Conservation (phyloP, 2,797 vertebrate genomes). For the Remorina albescens region DNA sequence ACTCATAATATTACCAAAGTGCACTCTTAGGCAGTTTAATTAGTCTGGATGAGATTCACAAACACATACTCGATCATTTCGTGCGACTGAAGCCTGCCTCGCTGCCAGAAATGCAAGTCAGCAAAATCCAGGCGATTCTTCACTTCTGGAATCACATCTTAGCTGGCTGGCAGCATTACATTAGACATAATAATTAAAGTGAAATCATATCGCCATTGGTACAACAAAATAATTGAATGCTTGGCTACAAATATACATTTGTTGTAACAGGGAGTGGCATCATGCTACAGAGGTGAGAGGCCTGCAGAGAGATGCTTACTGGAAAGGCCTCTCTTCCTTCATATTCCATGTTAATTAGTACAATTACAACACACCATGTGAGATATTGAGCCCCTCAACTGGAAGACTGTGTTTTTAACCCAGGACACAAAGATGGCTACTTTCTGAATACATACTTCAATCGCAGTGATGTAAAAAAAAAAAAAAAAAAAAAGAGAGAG, state of each 20-base stretch:
- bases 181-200: slow-evolving; percentile 28
- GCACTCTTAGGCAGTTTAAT: slow-evolving; percentile 14
- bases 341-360: slow-evolving; percentile 29
- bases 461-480: background rate
- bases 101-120: slow-evolving; percentile 44
- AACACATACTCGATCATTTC: slow-evolving; percentile 38
- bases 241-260: background rate
- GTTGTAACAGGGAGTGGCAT: slow-evolving; percentile 3
- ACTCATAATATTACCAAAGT: background rate
- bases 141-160: slow-evolving; percentile 33
- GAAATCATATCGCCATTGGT: slow-evolving; percentile 18
- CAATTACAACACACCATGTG: slow-evolving; percentile 18
- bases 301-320: slow-evolving; percentile 11
- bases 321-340: slow-evolving; percentile 15
- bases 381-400: slow-evolving; percentile 44
- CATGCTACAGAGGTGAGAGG: slow-evolving; percentile 1
- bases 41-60: slow-evolving; percentile 31
- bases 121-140: slow-evolving; percentile 33
- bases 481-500: no score
- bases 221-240: slow-evolving; percentile 23
- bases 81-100: slow-evolving; percentile 21
- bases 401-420: slow-evolving; percentile 53
- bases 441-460: slow-evolving; percentile 1
- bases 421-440: slow-evolving; percentile 30
- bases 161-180: slow-evolving; percentile 36